These are phyloP conservation scores for Belgica antarctica DNA, from an alignment of 2,888 invertebrate species.

Conservation along the genomic window DNA sequence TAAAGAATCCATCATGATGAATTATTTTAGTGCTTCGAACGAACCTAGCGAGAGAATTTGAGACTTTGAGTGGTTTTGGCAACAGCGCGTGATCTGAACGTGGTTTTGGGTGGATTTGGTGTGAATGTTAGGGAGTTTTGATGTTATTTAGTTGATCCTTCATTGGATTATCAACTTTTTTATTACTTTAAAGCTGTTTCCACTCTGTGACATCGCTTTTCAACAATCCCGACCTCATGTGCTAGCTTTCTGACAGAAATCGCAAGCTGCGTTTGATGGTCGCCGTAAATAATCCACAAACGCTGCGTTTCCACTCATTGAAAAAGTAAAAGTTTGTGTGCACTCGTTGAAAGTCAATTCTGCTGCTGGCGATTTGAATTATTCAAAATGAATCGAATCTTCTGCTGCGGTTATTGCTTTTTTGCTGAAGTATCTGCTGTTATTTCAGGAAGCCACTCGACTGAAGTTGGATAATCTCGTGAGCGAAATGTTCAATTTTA, in stretches of 20 bases:
- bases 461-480: neutral
- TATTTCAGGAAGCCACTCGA: neutral
- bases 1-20: neutral
- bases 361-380: neutral
- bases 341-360: neutral
- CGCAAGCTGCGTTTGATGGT: neutral
- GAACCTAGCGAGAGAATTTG: neutral
- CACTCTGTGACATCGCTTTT: no score
- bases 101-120: no score
- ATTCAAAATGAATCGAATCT: slow-evolving; percentile 8
- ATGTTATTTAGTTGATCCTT: no score
- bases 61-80: neutral
- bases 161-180: no score
- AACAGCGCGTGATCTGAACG: neutral
- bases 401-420: slow-evolving; percentile 6
- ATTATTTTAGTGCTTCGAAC: neutral
- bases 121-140: no score
- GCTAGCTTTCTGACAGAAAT: no score
- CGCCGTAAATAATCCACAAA: no score
- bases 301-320: no score
- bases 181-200: no score
- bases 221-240: no score
- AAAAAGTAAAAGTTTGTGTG: neutral
- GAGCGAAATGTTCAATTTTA: neutral
- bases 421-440: slow-evolving; percentile 15